Percentiles rank a stretch among this genome's conserved stretches.
phyloP scores from a whole-genome alignment of 1,140 invertebrate species.

The Carcinoscorpius rotundicauda region DNA sequence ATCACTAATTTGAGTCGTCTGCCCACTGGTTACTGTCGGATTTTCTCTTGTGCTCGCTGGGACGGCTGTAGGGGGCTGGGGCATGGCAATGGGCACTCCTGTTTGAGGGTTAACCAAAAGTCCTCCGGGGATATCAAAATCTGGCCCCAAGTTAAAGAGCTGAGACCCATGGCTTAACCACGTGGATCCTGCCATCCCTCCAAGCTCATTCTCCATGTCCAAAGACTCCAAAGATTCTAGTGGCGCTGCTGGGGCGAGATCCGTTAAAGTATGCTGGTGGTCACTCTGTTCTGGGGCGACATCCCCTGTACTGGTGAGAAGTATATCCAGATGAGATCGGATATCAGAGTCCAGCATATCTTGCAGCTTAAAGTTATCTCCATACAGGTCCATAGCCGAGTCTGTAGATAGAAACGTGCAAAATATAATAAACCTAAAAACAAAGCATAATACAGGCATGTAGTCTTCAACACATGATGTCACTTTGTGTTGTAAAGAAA shows the following conservation, averaged over 20 bases:
- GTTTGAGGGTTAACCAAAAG: constrained; percentile 35
- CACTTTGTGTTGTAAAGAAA: too few relatives aligned
- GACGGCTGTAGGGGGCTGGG: neutral
- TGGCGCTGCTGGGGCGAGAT: neutral
- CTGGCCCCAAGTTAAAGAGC: constrained; percentile 8
- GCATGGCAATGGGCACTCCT: constrained; percentile 27
- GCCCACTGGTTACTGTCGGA: constrained; percentile 1
- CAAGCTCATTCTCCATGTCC: constrained; percentile 9
- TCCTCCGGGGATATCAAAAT: constrained; percentile 22
- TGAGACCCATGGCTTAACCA: constrained; percentile 10
- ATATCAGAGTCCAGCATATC: constrained; percentile 70
- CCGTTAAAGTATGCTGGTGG: neutral
- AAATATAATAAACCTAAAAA: too few relatives aligned
- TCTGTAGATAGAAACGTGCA: too few relatives aligned
- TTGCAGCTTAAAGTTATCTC: constrained; percentile 23
- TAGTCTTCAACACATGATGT: too few relatives aligned
- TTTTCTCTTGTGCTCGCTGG: neutral
- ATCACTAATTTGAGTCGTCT: neutral
- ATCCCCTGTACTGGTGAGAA: constrained; percentile 44
- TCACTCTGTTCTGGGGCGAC: constrained; percentile 2
- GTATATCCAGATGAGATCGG: constrained; percentile 57
- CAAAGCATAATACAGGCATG: too few relatives aligned
- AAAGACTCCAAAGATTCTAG: constrained; percentile 18
- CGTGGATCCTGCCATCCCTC: neutral
- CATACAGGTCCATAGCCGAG: constrained; percentile 5